Evolutionary conservation across 2,888 invertebrate genomes (phyloP).

Genomic region (Drosophila conformis): DNA sequence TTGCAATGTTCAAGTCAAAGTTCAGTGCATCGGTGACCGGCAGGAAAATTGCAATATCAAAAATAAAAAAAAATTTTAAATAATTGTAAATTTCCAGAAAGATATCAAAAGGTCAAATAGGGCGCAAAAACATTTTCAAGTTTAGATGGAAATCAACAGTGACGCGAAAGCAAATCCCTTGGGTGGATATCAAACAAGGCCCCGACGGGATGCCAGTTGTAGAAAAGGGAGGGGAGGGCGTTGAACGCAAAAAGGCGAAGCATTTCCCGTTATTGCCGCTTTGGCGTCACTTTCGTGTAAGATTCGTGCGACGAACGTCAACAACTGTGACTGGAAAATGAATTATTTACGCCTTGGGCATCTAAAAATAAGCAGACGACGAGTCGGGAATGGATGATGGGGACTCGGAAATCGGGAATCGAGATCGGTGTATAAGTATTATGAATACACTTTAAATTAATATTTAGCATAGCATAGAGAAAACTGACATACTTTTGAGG

Average conservation of each 20-base stretch:
- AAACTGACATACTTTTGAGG: background rate
- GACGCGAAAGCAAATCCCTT: slow-evolving; percentile 52
- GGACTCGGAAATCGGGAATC: slow-evolving; percentile 16
- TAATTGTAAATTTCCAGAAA: slow-evolving; percentile 8
- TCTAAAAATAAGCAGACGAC: slow-evolving; percentile 68
- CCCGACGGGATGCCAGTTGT: slow-evolving; percentile 17
- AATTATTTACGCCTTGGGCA: slow-evolving; percentile 77
- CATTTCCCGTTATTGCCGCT: slow-evolving; percentile 48
- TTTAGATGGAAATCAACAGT: slow-evolving; percentile 60
- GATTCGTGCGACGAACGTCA: slow-evolving; percentile 71
- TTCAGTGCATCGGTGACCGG: slow-evolving; percentile 50
- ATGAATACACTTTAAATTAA: slow-evolving; percentile 36
- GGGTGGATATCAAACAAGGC: slow-evolving; percentile 40
- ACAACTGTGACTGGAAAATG: slow-evolving; percentile 81
- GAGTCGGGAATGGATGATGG: slow-evolving; percentile 11
- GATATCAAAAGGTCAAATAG: slow-evolving; percentile 60
- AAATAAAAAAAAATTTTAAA: slow-evolving; percentile 29
- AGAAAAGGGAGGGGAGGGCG: background rate
- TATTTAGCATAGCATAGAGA: background rate
- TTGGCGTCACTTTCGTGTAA: slow-evolving; percentile 50
- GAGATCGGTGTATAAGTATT: slow-evolving; percentile 32
- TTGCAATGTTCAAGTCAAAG: slow-evolving; percentile 60
- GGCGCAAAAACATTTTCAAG: slow-evolving; percentile 64
- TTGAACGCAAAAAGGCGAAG: slow-evolving; percentile 16
- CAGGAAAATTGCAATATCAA: slow-evolving; percentile 14